These are phyloP conservation scores for Anagyrus pseudococci DNA, from an alignment of 2,888 invertebrate species.

Conservation along the genomic window DNA sequence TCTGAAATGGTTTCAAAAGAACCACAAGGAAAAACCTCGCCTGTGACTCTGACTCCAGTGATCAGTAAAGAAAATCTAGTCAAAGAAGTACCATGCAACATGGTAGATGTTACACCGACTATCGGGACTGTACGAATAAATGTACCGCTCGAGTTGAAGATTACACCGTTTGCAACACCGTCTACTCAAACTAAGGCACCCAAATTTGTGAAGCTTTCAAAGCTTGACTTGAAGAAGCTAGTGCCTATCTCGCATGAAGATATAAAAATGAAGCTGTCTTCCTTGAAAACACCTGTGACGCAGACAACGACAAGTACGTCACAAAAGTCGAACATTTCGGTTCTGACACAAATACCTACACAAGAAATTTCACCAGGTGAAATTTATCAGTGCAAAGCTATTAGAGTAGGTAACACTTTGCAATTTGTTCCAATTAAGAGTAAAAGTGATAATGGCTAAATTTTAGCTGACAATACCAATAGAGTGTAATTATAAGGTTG, in stretches of 20 bases:
- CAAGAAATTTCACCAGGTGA: slow-evolving; percentile 48
- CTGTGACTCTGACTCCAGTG: slow-evolving; percentile 30
- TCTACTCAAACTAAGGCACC: slow-evolving; percentile 33
- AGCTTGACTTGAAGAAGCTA: slow-evolving; percentile 47
- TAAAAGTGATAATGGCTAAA: slow-evolving; percentile 30
- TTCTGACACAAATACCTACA: slow-evolving; percentile 44
- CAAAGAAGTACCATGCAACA: slow-evolving; percentile 25
- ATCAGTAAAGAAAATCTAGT: slow-evolving; percentile 47
- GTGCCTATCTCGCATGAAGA: slow-evolving; percentile 47
- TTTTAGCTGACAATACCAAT: neutral
- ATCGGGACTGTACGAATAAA: slow-evolving; percentile 35
- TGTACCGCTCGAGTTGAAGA: slow-evolving; percentile 37
- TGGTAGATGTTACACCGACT: slow-evolving; percentile 9
- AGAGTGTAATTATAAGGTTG: slow-evolving; percentile 20
- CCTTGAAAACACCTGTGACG: slow-evolving; percentile 35
- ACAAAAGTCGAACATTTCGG: slow-evolving; percentile 42
- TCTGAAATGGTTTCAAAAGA: neutral
- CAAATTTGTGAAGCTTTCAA: slow-evolving; percentile 46
- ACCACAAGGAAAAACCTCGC: too few relatives aligned
- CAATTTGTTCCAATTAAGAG: slow-evolving; percentile 48
- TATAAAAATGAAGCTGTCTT: slow-evolving; percentile 42
- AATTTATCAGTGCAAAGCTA: slow-evolving; percentile 46
- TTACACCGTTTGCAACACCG: slow-evolving; percentile 41
- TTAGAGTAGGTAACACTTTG: slow-evolving; percentile 52
- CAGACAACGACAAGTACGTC: slow-evolving; percentile 12